Evolutionary conservation across 2,113 vertebrate genomes (phyloP), one percentile per base, ranked within the genome.

Genomic region (Rousettus leschenaultii): DNA sequence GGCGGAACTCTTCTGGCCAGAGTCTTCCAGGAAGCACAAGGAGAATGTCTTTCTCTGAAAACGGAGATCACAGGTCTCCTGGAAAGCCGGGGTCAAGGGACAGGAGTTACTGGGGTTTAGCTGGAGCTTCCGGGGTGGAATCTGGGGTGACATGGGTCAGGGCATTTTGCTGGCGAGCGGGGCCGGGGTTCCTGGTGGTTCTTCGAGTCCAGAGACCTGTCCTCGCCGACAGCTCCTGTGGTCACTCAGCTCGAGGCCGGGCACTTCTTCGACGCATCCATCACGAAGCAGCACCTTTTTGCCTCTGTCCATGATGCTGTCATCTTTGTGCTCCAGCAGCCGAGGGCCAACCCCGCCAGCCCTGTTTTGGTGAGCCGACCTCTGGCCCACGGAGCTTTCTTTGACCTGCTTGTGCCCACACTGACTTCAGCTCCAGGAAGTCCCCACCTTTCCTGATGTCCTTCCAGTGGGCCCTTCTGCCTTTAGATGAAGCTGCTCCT

Each of bases 221-320:
- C 0, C 28, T 95, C 97, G 51, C 97, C 75, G 7, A 4, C 71
- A 51, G 99, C 53, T 3, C 94, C 98, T 0, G 98, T 99, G 68
- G 95, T 99, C 7, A 40, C 98, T 40, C 99, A 99, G 98, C 98
- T 99, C 57, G 99, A 99, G 93, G 96, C 89, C 0, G 99, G 99
- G 59, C 98, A 98, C 59, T 99, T 99, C 98, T 99, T 99, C 84
- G 99, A 98, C 8, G 98, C 99, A 0, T 97, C 98, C 66, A 98
- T 99, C 97, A 99, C 99, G 61, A 99, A 99, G 97, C 98, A 98
- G 45, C 98, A 98, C 74, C 98, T 99, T 91, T 99, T 99, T 93
- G 98, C 98, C 82, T 98, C 99, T 0, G 94, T 99, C 57, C 99
- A 99, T 0, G 99, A 99, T 0, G 99, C 99, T 0, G 98, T 99